Evolutionary conservation across 2,888 invertebrate genomes (phyloP).

Genomic region (Lobophora halterata): DNA sequence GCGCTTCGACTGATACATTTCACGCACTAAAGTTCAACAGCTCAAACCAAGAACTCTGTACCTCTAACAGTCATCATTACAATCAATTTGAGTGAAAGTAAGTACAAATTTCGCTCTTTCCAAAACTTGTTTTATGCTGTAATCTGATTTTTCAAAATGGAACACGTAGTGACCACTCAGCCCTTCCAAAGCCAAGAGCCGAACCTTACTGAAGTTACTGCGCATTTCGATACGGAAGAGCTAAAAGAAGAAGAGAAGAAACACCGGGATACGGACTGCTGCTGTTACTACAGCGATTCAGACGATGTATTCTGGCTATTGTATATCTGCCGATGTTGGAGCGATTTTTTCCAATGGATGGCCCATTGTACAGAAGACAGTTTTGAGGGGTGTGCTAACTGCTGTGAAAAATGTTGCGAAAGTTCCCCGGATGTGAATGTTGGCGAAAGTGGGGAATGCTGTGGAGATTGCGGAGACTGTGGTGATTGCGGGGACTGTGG

Average conservation of each 20-base stretch:
- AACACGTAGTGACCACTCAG: constrained; percentile 13
- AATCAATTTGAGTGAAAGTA: too few species aligned
- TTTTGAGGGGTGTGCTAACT: constrained; percentile 37
- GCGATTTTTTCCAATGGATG: constrained; percentile 31
- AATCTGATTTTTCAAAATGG: too few species aligned
- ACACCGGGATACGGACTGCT: constrained; percentile 27
- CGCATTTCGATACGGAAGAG: constrained; percentile 9
- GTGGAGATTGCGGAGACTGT: constrained; percentile 23
- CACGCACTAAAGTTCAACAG: too few species aligned
- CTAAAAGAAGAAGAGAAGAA: constrained; percentile 16
- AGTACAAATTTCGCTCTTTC: too few species aligned
- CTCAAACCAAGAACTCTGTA: too few species aligned
- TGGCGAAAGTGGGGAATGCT: constrained; percentile 12
- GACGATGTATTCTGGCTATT: constrained; percentile 30
- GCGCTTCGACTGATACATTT: too few species aligned
- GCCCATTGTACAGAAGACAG: constrained; percentile 36
- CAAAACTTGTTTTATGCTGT: too few species aligned
- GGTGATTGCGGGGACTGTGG: constrained; percentile 18
- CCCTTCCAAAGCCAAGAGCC: constrained; percentile 38
- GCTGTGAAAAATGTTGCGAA: constrained; percentile 38
- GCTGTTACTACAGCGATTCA: constrained; percentile 33
- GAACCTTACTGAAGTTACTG: constrained; percentile 9
- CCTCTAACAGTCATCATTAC: too few species aligned
- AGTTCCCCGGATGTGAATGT: constrained; percentile 7
- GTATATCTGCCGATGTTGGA: constrained; percentile 31